These are phyloP conservation scores for Aurelia sp. DNA, from an alignment of 30 jellyfish, hydroid and myxozoan genomes.

Conservation along the genomic window DNA sequence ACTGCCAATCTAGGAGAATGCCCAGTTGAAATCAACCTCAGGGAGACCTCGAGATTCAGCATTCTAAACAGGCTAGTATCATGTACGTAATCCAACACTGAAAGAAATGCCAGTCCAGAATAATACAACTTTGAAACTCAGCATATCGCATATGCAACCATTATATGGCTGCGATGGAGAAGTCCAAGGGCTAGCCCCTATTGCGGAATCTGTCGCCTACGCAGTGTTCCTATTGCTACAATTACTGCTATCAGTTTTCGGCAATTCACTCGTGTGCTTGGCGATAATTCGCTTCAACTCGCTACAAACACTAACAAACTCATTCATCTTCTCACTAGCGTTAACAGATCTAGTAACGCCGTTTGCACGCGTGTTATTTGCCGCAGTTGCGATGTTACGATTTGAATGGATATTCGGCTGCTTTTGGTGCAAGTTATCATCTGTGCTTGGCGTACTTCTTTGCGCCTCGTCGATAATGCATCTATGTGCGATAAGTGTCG, in stretches of 20 bases:
- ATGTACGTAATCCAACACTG: too few species aligned
- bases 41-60: too few species aligned
- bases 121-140: background rate
- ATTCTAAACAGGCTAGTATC: too few species aligned
- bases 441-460: slow-evolving; percentile 77
- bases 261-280: slow-evolving; percentile 75
- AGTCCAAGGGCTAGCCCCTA: slow-evolving; percentile 49
- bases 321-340: slow-evolving; percentile 80
- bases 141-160: background rate
- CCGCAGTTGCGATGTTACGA: slow-evolving; percentile 72
- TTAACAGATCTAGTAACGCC: slow-evolving; percentile 85
- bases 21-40: too few species aligned
- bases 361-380: slow-evolving; percentile 62
- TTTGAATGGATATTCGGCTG: slow-evolving; percentile 89
- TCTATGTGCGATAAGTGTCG: slow-evolving; percentile 83
- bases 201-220: slow-evolving; percentile 42
- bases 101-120: background rate
- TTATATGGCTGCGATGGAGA: slow-evolving; percentile 90
- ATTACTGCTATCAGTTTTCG: slow-evolving; percentile 63
- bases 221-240: slow-evolving; percentile 49
- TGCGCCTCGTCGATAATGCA: slow-evolving; percentile 87
- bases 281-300: slow-evolving; percentile 69
- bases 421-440: slow-evolving; percentile 84
- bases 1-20: too few species aligned
- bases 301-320: slow-evolving; percentile 77